phyloP scores from a whole-genome alignment of 92 coral and sea anemone species.

The Desmophyllum pertusum region DNA sequence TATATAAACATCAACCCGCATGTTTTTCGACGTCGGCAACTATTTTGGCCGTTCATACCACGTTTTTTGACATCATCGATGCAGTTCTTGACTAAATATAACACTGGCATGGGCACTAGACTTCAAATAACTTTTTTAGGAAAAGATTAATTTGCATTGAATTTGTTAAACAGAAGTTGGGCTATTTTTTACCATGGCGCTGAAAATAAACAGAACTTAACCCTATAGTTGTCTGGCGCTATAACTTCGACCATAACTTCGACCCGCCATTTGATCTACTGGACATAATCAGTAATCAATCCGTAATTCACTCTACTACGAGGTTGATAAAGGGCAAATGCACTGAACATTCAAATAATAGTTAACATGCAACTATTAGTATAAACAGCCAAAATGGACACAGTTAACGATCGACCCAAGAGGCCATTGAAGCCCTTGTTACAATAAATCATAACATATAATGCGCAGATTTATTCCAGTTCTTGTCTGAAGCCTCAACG shows the following conservation, averaged over 20 bases:
- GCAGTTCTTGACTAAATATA: background rate
- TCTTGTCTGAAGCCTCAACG: background rate
- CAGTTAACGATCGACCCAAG: background rate
- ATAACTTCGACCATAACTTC: no score
- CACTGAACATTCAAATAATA: background rate
- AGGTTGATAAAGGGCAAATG: no score
- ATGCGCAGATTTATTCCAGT: background rate
- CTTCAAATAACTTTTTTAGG: background rate
- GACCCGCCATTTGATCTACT: no score
- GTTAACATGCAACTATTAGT: background rate
- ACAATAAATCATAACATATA: background rate
- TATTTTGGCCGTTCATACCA: background rate
- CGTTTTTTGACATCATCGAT: background rate
- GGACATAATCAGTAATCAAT: no score
- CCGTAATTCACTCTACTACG: no score
- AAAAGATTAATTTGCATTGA: background rate
- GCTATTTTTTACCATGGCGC: background rate
- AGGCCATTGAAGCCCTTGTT: background rate
- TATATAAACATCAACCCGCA: no score
- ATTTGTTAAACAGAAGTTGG: background rate
- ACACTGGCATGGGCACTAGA: background rate
- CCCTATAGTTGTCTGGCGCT: no score
- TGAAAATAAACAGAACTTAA: no score
- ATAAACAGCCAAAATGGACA: background rate
- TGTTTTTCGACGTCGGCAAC: no score